Evolutionary conservation across 1,140 invertebrate species (phyloP).

Genomic region (Myzus persicae): DNA sequence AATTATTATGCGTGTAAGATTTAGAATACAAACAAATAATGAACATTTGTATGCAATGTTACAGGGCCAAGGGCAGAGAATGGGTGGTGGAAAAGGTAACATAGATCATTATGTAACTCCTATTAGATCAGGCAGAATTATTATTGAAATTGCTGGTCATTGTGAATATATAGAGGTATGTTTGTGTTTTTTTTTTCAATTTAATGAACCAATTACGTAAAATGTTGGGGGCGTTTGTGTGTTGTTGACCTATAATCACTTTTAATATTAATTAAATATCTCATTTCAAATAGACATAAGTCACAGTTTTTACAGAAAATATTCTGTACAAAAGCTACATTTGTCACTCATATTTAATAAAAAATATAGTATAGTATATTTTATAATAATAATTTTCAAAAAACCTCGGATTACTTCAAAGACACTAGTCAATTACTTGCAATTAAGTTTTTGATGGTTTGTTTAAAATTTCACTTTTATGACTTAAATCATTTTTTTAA

Average conservation of each 20-base stretch:
- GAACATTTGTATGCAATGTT: background rate
- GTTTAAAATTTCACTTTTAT: background rate
- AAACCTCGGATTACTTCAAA: too few species aligned
- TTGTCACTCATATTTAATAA: too few species aligned
- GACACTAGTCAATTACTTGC: too few species aligned
- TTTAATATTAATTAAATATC: background rate
- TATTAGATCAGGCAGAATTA: slow-evolving; percentile 87
- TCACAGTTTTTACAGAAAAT: too few species aligned
- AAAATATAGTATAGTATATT: too few species aligned
- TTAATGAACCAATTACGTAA: background rate
- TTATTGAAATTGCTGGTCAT: slow-evolving; percentile 92
- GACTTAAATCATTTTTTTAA: too few species aligned
- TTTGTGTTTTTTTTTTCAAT: background rate
- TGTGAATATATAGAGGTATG: slow-evolving; percentile 86
- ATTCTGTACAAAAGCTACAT: too few species aligned
- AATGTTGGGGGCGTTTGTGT: too few species aligned
- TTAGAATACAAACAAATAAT: background rate
- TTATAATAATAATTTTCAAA: too few species aligned
- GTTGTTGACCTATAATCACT: background rate
- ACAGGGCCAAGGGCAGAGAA: slow-evolving; percentile 84
- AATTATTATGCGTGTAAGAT: background rate
- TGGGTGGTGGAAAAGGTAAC: slow-evolving; percentile 96
- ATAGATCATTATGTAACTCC: slow-evolving; percentile 97
- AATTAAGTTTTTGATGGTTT: background rate
- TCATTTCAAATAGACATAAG: too few species aligned